These are phyloP conservation scores for Nothocercus julius DNA, from an alignment of 2,113 vertebrate species.

Conservation along the genomic window DNA sequence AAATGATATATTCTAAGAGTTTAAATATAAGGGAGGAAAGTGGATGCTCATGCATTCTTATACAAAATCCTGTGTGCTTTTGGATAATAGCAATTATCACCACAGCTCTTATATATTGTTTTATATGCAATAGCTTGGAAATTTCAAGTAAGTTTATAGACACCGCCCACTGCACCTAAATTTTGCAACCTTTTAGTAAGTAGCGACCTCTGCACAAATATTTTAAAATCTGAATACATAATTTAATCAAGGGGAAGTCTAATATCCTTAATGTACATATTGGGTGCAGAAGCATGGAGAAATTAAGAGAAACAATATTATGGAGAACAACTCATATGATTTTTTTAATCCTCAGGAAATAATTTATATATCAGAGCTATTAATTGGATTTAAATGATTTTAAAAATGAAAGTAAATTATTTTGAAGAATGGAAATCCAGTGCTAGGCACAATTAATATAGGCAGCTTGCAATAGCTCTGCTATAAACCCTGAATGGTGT, in stretches of 20 bases:
- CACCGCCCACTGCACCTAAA: not conserved
- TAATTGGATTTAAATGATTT: not conserved
- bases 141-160: not conserved
- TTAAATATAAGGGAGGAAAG: not conserved
- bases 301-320: not conserved
- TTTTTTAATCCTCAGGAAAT: not conserved
- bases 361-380: not conserved
- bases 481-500: not conserved
- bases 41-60: not conserved
- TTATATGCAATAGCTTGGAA: not conserved
- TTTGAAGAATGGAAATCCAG: not conserved
- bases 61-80: not conserved
- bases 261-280: not conserved
- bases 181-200: not conserved
- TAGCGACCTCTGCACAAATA: accelerated
- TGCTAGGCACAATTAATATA: not conserved
- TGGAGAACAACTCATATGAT: not conserved
- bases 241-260: not conserved
- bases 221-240: not conserved
- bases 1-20: not conserved
- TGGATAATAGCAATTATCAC: not conserved
- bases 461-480: not conserved
- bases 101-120: not conserved
- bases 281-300: not conserved
- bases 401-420: not conserved